Base-by-base conservation (phyloP, 1,140 invertebrate species). In the Pararge aegeria region DNA sequence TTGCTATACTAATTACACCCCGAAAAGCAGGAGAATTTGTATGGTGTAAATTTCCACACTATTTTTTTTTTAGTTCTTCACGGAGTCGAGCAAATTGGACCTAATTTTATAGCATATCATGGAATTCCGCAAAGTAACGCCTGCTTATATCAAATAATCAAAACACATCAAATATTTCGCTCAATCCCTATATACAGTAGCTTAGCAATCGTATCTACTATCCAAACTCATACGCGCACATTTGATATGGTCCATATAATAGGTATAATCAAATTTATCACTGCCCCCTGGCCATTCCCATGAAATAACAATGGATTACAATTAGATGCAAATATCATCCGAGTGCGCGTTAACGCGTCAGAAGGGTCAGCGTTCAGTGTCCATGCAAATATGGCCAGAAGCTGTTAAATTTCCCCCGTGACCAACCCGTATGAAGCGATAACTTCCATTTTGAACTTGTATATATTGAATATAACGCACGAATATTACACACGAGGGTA, bases 251-350 rank as follows among this genome's bases (percentile, higher is more conserved):
- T 24, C 38, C 18, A 38, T 24, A 53, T 57, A 63, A 63, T 63
- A 49, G 61, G 29, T 38, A 53, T 57, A 63, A 63, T 63, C 30
- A 49, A 63, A 63, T 63, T 62, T 55, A 64, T 58, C 58, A 61
- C 57, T 63, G 59, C 55, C 52, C 54, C 42, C 58, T 65, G 75
- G 73, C 75, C 75, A 68, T 85, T 87, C 82, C 80, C 83, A 86
- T 79, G 72, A 64, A 64, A 73, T 66, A 70, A 82, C 80, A 82
- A 85, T 83, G 68, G 71, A 69, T 79, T 73, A 82, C 78, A 86
- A 83, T 86, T 80, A 86, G 72, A 86, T 86, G 83, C 77, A 83
- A 86, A 83, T 83, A 81, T 80, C 63, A 78, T 81, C 75, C 67
- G 66, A 70, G 71, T 66, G 75, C 58, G 62, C 50, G 60, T 70